Evolutionary conservation across 2,797 vertebrate genomes (phyloP).

Genomic region (Sciurus vulgaris): DNA sequence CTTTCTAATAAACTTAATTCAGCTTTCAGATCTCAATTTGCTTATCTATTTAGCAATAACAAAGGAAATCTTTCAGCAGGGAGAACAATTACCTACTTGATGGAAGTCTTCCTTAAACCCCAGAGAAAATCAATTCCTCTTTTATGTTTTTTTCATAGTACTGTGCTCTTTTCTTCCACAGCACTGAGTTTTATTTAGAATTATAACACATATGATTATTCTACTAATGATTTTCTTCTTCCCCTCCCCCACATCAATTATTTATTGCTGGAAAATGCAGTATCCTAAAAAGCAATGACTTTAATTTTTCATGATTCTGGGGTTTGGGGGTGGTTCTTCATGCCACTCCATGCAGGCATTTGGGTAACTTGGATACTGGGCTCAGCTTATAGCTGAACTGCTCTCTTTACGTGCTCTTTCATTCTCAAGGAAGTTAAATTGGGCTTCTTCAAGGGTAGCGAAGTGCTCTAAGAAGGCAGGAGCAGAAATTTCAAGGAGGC

Average conservation of each 20-base stretch:
- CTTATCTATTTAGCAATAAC: conserved; percentile 25
- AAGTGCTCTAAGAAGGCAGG: not conserved
- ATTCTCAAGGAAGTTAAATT: not conserved
- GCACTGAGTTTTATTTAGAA: not conserved
- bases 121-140: not conserved
- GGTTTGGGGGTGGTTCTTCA: not conserved
- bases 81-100: not conserved
- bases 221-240: not conserved
- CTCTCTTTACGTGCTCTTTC: not conserved
- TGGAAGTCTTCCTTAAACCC: not conserved
- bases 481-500: not conserved
- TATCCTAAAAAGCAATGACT: not conserved
- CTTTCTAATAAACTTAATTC: not conserved
- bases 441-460: not conserved
- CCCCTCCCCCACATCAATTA: not conserved
- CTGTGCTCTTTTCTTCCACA: not conserved
- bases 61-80: not conserved
- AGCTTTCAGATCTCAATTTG: not conserved
- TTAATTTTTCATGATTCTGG: not conserved
- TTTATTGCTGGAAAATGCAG: not conserved
- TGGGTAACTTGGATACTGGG: not conserved
- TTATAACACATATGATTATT: not conserved
- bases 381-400: not conserved
- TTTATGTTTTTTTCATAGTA: not conserved
- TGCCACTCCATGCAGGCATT: not conserved